These are phyloP conservation scores for Luperina nickerlii DNA, from an alignment of 2,888 invertebrate genomes.

Conservation along the genomic window DNA sequence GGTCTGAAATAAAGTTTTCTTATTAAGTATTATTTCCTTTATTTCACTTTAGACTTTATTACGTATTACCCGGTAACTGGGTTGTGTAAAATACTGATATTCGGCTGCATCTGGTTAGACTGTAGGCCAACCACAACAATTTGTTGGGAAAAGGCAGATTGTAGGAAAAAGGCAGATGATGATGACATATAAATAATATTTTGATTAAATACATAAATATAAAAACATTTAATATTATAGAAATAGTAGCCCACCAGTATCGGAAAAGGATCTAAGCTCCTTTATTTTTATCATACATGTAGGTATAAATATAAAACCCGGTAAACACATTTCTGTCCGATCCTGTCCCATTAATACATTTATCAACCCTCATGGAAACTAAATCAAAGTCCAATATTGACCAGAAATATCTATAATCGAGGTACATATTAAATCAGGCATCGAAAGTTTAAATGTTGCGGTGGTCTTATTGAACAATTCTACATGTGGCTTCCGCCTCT, in stretches of 20 bases:
- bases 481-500: conserved; percentile 15
- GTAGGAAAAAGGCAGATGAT: no score
- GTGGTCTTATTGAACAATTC: conserved; percentile 12
- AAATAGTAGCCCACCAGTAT: neutral
- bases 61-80: no score
- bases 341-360: conserved; percentile 6
- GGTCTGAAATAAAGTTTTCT: neutral
- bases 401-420: conserved; percentile 27
- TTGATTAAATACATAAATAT: neutral
- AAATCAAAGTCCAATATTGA: conserved; percentile 48
- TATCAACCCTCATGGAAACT: neutral
- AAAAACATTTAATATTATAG: neutral
- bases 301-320: neutral
- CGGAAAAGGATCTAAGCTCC: neutral
- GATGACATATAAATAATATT: no score
- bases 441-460: conserved; percentile 24
- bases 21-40: no score
- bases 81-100: no score
- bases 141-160: no score
- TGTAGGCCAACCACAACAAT: no score
- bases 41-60: no score
- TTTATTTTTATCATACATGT: neutral
- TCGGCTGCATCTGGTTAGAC: no score
- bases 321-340: neutral
- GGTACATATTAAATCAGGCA: conserved; percentile 43